Conservation (phyloP, 2,888 invertebrate genomes). For the Mesorhabditis spiculigera region DNA sequence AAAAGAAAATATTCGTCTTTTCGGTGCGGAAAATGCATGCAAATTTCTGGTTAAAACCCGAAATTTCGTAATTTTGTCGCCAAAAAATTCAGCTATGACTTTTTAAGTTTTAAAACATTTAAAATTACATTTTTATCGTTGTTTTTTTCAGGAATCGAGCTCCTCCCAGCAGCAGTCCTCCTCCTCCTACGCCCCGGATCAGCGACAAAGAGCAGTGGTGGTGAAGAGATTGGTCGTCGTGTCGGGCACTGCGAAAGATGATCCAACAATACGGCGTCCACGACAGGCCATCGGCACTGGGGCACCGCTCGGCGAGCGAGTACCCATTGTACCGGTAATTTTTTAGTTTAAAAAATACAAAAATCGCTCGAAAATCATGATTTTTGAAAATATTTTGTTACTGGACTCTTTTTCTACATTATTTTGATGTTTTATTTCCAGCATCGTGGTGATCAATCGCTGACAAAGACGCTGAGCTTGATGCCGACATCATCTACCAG, state of each 20-base stretch:
- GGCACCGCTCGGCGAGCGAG: background rate
- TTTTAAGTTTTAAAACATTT: too few relatives aligned
- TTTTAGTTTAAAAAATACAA: too few relatives aligned
- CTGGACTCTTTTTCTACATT: background rate
- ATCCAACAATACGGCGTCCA: background rate
- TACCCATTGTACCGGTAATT: background rate
- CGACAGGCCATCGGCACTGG: background rate
- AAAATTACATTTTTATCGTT: too few relatives aligned
- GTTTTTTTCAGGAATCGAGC: background rate
- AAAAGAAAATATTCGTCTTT: too few relatives aligned
- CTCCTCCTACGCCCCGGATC: background rate
- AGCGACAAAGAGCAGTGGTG: background rate
- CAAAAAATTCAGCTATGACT: too few relatives aligned
- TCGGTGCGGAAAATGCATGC: too few relatives aligned
- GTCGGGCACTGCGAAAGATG: background rate
- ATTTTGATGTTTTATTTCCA: background rate
- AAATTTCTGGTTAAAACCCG: too few relatives aligned
- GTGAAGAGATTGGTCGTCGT: constrained; percentile 4
- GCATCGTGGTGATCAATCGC: background rate
- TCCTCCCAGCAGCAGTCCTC: background rate
- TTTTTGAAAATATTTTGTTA: background rate
- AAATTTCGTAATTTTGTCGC: too few relatives aligned
- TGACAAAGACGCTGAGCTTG: background rate
- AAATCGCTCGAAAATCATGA: background rate
- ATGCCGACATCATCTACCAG: background rate